Base-by-base conservation (phyloP, 2,888 invertebrate species). In the Ceratothoa steindachneri region DNA sequence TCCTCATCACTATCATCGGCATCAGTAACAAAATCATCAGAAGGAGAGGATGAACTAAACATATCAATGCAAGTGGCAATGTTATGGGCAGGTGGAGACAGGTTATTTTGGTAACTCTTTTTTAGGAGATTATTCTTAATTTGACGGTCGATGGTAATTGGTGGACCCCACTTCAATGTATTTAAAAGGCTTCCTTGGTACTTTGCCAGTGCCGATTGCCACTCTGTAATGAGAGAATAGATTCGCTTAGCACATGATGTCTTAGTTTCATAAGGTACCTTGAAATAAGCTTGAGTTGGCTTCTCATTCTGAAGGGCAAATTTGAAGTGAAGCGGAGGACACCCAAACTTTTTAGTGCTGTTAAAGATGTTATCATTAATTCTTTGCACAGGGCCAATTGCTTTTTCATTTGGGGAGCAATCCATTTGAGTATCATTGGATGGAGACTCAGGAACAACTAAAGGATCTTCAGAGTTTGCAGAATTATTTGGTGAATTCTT, bases 261-360 rank as follows among this genome's bases (percentile, higher is more conserved):
- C 12, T 60, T 24, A 60, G 60, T 60, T 24, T 60, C 60, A 60
- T 60, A 60, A 4, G 60, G 60, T 22, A 24, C 19, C 24, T 24
- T 60, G 60, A 60, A 60, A 60, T 60, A 60, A 60, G 60, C 60
- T 24, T 60, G 60, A 60, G 2, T 22, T n/a, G n/a, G 60, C 24
- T 60, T 60, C 24, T 60, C 60, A 60, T 3, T 60, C 24, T 9
- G 15, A 41, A 41, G 41, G 15, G 41, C 15, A 41, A 41, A 41
- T 41, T 41, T 41, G 7, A 9, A 9, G 7, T 41, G 5, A 41
- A 41, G 41, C 5, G 41, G 41, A 41, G 15, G 7, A 41, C 15
- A 5, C 15, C 15, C 41, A 41, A 41, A 15, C 41, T 41, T 41
- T 41, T 41, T 41, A 41, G 5, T 41, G 15, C 41, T 15, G 41